Evolutionary conservation across 2,888 invertebrate genomes (phyloP), one percentile per base, ranked within the genome.

Genomic region (Drosophila prostipennis): DNA sequence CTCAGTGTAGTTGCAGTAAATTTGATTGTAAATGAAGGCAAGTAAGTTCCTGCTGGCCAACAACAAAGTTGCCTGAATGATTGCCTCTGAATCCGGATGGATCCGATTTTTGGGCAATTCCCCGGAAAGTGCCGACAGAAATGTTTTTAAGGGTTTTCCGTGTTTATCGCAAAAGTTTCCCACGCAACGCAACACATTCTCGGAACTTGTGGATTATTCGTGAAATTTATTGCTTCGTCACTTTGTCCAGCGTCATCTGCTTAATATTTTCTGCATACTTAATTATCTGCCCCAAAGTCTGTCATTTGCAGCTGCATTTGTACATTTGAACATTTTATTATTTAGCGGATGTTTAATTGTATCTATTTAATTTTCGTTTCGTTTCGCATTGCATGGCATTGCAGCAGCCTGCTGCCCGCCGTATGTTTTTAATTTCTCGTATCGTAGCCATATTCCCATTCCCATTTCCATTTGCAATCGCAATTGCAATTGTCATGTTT

Each of bases 261-360:
- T 65, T 54, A 53, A 34, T 68, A 53, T 26, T 55, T 72, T 54
- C 45, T 40, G 65, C 73, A 56, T 73, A 71, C 71, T 73, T 71
- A 71, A 71, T 71, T 71, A 71, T 64, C 67, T 43, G 36, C 74
- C 65, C 55, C 65, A 64, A 43, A 56, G 19, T 14, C 5, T 37
- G 52, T 29, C 60, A 29, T 13, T 14, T 23, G 39, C 73, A 72
- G 64, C 65, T 48, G 72, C 89, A 88, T 89, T 89, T 80, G 81
- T 78, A 78, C 79, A 87, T 90, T 89, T 80, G 81, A 80, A 78
- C 79, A 87, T 90, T 82, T 89, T 89, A 89, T 90, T 90, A 89
- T 90, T 90, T 90, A 81, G 90, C 91, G 91, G 90, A 90, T 90
- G 91, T 90, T 89, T 90, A 90, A 90, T 90, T 90, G 90, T 80